A percentile compares a stretch with the other conserved stretches of the same genome.
Conservation (phyloP, 2,888 invertebrate genomes). For the Germaria angustata region DNA sequence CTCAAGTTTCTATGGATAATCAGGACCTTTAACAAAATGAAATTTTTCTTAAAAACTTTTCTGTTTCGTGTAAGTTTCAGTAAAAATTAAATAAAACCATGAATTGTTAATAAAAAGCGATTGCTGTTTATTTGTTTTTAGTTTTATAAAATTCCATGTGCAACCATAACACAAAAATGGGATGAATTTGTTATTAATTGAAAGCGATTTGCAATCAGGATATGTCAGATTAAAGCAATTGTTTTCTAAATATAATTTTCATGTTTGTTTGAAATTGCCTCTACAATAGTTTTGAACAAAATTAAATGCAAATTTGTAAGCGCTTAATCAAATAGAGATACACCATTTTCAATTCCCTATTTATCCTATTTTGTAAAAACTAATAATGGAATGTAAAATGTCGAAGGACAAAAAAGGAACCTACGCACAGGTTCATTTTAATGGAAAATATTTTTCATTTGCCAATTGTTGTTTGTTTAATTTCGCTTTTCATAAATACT, state of each 20-base stretch:
- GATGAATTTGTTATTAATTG: conserved; percentile 10
- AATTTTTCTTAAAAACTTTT: no score
- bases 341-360: neutral
- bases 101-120: neutral
- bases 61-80: no score
- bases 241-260: neutral
- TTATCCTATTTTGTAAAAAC: conserved; percentile 1
- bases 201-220: conserved; percentile 64
- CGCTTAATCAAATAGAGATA: conserved; percentile 30
- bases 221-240: conserved; percentile 61
- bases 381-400: conserved; percentile 32
- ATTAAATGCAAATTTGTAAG: conserved; percentile 63
- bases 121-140: conserved; percentile 6
- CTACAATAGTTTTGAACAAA: conserved; percentile 28
- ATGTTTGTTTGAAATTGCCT: neutral
- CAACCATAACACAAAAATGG: conserved; percentile 8
- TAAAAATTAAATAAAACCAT: conserved; percentile 25
- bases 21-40: no score
- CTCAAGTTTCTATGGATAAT: no score
- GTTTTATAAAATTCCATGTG: conserved; percentile 8
- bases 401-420: neutral
- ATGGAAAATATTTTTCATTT: neutral
- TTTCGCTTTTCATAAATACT: neutral
- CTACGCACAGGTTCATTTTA: neutral
- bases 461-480: conserved; percentile 5